phyloP scores from a whole-genome alignment of 2,888 invertebrate genomes.

The Ferrisia virgata region DNA sequence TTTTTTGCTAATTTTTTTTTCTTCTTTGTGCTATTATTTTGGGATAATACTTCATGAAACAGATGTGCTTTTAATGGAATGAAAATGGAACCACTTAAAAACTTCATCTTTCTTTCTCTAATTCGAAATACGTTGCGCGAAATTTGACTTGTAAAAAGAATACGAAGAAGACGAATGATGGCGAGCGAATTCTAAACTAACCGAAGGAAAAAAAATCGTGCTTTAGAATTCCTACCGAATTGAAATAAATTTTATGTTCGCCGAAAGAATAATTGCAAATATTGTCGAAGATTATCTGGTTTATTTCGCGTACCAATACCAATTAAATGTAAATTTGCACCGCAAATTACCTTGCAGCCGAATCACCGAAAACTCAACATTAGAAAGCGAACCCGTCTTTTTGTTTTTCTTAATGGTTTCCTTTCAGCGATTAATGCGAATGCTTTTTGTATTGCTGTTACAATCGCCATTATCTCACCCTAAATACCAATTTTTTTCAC shows the following conservation, averaged over 20 bases:
- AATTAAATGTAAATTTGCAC: not conserved
- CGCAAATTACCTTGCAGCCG: not conserved
- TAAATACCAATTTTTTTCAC: not conserved
- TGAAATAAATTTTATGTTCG: not conserved
- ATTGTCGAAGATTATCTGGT: not conserved
- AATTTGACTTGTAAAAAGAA: not conserved
- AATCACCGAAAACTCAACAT: not conserved
- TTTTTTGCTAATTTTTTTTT: not conserved
- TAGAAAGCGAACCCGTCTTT: not conserved
- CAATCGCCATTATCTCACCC: not conserved
- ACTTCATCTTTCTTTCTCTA: constrained; percentile 5
- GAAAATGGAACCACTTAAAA: not conserved
- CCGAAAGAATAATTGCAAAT: not conserved
- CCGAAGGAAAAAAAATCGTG: not conserved
- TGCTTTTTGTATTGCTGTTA: not conserved
- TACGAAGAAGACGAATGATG: not conserved
- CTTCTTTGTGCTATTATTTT: not conserved
- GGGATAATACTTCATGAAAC: not conserved
- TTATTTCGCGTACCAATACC: not conserved
- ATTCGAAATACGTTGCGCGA: not conserved
- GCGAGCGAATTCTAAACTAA: not conserved
- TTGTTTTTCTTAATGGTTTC: not conserved
- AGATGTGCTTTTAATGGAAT: constrained; percentile 5
- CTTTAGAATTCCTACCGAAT: not conserved
- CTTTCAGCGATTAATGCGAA: not conserved